A percentile compares a stretch with the other conserved stretches of the same genome.
These are phyloP conservation scores for Hoplodrina ambigua DNA, from an alignment of 2,888 invertebrate genomes.

Conservation along the genomic window DNA sequence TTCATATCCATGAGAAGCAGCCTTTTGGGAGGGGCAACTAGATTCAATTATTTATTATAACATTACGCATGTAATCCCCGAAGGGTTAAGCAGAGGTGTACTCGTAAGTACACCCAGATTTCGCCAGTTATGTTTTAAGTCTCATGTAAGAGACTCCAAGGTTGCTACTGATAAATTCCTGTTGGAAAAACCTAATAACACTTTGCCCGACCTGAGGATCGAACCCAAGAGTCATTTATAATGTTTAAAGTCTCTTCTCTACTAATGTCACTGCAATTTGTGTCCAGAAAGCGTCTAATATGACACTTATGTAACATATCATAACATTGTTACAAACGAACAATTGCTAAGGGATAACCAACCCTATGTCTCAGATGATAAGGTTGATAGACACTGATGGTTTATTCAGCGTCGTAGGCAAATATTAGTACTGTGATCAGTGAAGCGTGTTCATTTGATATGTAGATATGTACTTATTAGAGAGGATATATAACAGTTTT, in stretches of 20 bases:
- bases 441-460: conserved; percentile 39
- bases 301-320: conserved; percentile 16
- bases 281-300: conserved; percentile 53
- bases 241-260: conserved; percentile 29
- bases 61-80: too few species aligned
- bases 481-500: conserved; percentile 16
- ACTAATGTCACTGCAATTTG: conserved; percentile 38
- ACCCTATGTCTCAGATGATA: neutral
- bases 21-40: too few species aligned
- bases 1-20: too few species aligned
- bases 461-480: conserved; percentile 9
- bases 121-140: too few species aligned
- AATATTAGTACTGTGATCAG: conserved; percentile 40
- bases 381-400: neutral
- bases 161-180: too few species aligned
- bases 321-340: neutral
- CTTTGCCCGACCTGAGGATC: too few species aligned
- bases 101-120: too few species aligned
- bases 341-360: neutral
- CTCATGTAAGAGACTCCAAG: too few species aligned
- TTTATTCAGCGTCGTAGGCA: conserved; percentile 19
- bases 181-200: too few species aligned
- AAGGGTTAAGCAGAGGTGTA: too few species aligned
- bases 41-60: too few species aligned
- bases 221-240: conserved; percentile 8